Conservation (phyloP, 2,797 vertebrate genomes). For the Danio albolineatus region DNA sequence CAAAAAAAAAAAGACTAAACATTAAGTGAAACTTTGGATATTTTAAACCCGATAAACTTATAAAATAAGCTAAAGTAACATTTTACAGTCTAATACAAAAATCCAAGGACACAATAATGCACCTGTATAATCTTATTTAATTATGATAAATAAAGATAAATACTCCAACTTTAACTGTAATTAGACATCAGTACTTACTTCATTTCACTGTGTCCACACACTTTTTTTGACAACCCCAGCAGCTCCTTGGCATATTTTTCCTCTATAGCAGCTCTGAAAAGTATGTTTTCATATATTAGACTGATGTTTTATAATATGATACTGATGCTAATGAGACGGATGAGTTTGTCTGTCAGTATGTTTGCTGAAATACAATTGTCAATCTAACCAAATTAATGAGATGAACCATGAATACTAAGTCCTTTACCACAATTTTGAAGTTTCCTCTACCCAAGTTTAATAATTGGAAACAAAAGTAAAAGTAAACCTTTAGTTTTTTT, state of each 20-base stretch:
- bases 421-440: no score
- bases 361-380: neutral
- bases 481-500: neutral
- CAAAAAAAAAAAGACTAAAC: no score
- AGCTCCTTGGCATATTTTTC: conserved; percentile 96
- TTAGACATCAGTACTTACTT: conserved; percentile 82
- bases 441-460: neutral
- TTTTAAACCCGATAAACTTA: no score
- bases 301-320: neutral
- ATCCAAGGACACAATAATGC: neutral
- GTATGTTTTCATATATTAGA: neutral
- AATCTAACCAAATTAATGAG: neutral
- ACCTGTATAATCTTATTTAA: neutral
- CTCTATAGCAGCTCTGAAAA: conserved; percentile 88
- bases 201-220: conserved; percentile 92
- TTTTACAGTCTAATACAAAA: no score
- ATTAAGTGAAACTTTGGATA: no score
- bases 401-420: no score
- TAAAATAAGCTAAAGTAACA: no score
- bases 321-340: neutral
- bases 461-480: no score
- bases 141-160: neutral
- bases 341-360: neutral
- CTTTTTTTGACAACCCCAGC: conserved; percentile 88
- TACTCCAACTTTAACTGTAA: neutral